Conservation (phyloP, 2,888 invertebrate species). For the Drosophila kambysellisi region DNA sequence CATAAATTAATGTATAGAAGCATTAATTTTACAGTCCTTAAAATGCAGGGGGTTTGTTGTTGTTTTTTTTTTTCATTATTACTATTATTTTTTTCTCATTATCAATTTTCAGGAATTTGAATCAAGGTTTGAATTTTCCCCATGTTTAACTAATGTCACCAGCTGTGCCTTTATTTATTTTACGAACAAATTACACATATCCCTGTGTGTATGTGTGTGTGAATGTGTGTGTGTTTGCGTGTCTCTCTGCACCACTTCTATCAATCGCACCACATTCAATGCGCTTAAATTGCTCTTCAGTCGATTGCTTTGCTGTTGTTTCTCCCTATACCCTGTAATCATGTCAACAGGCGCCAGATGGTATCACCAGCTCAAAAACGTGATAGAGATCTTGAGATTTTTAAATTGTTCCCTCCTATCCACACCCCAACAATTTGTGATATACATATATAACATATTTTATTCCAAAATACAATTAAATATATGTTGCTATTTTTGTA, state of each 20-base stretch:
- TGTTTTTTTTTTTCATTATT: background rate
- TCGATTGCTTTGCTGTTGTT: constrained; percentile 6
- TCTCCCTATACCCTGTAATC: background rate
- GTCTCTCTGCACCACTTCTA: constrained; percentile 44
- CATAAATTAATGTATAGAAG: background rate
- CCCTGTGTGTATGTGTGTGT: background rate
- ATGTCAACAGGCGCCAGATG: background rate
- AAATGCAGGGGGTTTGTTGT: background rate
- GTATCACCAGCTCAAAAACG: background rate
- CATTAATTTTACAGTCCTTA: background rate
- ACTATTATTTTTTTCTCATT: background rate
- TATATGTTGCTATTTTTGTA: background rate
- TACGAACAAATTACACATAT: background rate
- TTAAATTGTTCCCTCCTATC: background rate
- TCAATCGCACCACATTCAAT: constrained; percentile 65
- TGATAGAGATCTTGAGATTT: no score
- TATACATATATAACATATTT: background rate
- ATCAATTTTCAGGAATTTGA: constrained; percentile 2
- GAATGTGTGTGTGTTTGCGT: constrained; percentile 12
- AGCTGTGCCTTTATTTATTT: constrained; percentile 34
- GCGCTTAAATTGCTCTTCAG: constrained; percentile 53
- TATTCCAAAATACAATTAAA: background rate
- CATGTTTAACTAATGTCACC: constrained; percentile 50
- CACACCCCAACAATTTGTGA: background rate
- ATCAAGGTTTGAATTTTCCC: background rate